Conservation (phyloP, 2,888 invertebrate species). For the Prenolepis imparis region DNA sequence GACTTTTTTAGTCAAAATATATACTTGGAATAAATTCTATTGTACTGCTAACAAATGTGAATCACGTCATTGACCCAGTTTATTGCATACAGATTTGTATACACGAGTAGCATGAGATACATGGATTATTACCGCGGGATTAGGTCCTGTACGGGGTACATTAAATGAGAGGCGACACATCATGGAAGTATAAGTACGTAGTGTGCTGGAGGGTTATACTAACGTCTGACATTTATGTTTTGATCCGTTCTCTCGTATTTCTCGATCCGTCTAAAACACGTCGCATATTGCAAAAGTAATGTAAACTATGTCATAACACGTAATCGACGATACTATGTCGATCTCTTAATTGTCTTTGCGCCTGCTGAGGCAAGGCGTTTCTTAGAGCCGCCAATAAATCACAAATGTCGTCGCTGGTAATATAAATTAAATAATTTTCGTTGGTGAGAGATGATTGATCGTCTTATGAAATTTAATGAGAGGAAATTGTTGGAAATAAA, state of each 20-base stretch:
- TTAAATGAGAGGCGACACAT: slow-evolving; percentile 73
- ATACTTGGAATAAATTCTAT: not conserved
- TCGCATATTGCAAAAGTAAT: not conserved
- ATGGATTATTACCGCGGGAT: slow-evolving; percentile 72
- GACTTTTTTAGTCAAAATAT: slow-evolving; percentile 2
- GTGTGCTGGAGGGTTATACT: slow-evolving; percentile 43
- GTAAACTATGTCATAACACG: not conserved
- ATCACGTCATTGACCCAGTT: slow-evolving; percentile 67
- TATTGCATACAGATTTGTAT: slow-evolving; percentile 57
- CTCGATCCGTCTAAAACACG: not conserved
- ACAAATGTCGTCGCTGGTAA: slow-evolving; percentile 12
- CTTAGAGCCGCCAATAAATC: not conserved
- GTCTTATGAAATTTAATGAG: slow-evolving; percentile 28
- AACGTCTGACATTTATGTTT: slow-evolving; percentile 21
- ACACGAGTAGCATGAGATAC: slow-evolving; percentile 39
- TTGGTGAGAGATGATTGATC: slow-evolving; percentile 15
- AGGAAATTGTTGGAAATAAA: slow-evolving; percentile 15
- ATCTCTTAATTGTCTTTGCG: slow-evolving; percentile 15
- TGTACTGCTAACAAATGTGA: slow-evolving; percentile 66
- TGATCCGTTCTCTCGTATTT: slow-evolving; percentile 31
- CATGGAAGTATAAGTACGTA: slow-evolving; percentile 64
- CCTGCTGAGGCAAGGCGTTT: not conserved
- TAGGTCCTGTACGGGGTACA: slow-evolving; percentile 62
- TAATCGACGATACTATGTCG: not conserved
- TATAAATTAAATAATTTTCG: slow-evolving; percentile 39